phyloP scores from a whole-genome alignment of 2,113 vertebrate species.

The Ochotona princeps region DNA sequence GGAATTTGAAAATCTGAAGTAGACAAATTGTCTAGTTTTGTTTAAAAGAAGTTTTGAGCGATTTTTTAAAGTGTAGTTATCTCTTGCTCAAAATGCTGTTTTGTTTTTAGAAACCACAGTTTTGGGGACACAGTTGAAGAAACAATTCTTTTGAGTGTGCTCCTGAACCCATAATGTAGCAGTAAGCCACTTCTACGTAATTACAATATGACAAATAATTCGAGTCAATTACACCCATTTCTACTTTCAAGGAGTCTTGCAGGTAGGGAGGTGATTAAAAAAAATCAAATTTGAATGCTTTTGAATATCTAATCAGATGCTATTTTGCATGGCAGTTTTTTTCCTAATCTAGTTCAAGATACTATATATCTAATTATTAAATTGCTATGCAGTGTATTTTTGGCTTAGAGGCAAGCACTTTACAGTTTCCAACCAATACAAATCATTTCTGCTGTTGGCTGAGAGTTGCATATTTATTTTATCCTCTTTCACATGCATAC shows the following conservation, averaged over 20 bases:
- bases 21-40: no score
- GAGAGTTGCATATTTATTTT: not conserved
- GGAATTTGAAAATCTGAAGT: no score
- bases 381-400: slow-evolving; percentile 14
- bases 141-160: not conserved
- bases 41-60: no score
- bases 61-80: no score
- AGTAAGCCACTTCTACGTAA: not conserved
- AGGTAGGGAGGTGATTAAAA: not conserved
- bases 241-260: not conserved
- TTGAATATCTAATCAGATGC: slow-evolving; percentile 40
- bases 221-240: not conserved
- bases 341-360: not conserved
- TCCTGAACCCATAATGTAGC: not conserved
- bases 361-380: slow-evolving; percentile 23
- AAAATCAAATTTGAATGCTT: not conserved
- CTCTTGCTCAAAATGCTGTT: not conserved
- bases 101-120: not conserved
- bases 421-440: not conserved
- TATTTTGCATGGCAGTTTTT: not conserved
- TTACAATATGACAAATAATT: not conserved
- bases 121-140: not conserved
- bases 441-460: not conserved
- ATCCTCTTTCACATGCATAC: not conserved
- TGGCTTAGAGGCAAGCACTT: not conserved